These are phyloP conservation scores for Homarus americanus DNA, from an alignment of 1,140 invertebrate species.

Conservation along the genomic window DNA sequence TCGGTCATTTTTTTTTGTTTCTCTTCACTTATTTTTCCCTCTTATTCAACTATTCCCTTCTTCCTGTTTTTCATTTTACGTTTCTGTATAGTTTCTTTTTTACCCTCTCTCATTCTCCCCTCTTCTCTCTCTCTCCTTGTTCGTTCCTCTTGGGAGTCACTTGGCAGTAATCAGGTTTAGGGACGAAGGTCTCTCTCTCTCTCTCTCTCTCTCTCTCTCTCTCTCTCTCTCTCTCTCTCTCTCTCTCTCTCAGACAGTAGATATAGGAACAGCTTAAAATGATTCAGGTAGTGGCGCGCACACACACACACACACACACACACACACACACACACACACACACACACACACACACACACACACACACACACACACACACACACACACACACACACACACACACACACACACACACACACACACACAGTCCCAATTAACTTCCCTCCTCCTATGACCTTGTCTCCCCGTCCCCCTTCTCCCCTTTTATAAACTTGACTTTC, in stretches of 20 bases:
- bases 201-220: not conserved
- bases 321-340: no score
- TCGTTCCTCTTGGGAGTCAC: not conserved
- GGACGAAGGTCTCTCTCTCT: no score
- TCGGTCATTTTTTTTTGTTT: not conserved
- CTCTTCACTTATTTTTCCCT: no score
- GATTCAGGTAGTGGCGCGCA: no score
- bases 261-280: not conserved
- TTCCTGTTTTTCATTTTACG: no score
- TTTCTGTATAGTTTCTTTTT: not conserved
- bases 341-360: conserved; percentile 6
- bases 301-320: no score
- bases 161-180: not conserved
- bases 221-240: not conserved
- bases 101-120: no score
- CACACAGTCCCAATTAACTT: no score
- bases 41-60: no score
- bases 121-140: not conserved
- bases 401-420: no score
- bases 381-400: no score
- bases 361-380: not conserved
- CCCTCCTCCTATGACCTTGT: not conserved
- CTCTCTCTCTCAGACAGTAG: not conserved
- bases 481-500: not conserved
- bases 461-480: not conserved